A percentile compares a stretch with the other conserved stretches of the same genome.
phyloP scores from a whole-genome alignment of 2,888 invertebrate species.

The Philereme vetulata region DNA sequence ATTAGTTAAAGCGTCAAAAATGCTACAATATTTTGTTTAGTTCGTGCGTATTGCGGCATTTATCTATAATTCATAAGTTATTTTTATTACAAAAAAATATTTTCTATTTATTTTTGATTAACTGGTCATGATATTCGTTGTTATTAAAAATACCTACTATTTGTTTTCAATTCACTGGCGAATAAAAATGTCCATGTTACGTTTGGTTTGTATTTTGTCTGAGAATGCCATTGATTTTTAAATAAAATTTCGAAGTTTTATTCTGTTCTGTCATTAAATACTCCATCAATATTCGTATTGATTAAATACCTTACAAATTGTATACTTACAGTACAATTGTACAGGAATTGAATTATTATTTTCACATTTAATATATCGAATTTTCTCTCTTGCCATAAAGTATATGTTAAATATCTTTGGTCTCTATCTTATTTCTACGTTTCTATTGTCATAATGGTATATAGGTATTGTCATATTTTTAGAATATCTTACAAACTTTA shows the following conservation, averaged over 20 bases:
- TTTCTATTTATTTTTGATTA: conserved; percentile 5
- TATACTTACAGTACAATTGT: no score
- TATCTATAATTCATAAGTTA: not conserved
- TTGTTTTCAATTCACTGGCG: conserved; percentile 1
- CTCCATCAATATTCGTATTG: not conserved
- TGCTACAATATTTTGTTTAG: conserved; percentile 1
- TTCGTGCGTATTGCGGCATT: conserved; percentile 22
- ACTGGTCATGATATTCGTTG: conserved; percentile 28
- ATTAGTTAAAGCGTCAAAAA: not conserved
- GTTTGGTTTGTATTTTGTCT: not conserved
- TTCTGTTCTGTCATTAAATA: not conserved
- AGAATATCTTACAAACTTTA: conserved; percentile 42
- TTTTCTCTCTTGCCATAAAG: conserved; percentile 19
- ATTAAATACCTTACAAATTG: not conserved
- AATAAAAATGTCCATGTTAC: not conserved
- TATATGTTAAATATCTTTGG: conserved; percentile 50
- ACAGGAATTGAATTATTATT: not conserved
- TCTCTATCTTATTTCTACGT: conserved; percentile 59
- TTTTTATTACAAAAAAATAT: not conserved
- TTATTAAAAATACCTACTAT: conserved; percentile 8
- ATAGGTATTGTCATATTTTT: conserved; percentile 55
- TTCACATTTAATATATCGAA: conserved; percentile 12
- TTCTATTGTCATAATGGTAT: conserved; percentile 62
- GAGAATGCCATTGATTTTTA: not conserved
- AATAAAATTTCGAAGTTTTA: not conserved